These are phyloP conservation scores for Meda fulgida DNA, from an alignment of 2,797 vertebrate species.

Conservation along the genomic window DNA sequence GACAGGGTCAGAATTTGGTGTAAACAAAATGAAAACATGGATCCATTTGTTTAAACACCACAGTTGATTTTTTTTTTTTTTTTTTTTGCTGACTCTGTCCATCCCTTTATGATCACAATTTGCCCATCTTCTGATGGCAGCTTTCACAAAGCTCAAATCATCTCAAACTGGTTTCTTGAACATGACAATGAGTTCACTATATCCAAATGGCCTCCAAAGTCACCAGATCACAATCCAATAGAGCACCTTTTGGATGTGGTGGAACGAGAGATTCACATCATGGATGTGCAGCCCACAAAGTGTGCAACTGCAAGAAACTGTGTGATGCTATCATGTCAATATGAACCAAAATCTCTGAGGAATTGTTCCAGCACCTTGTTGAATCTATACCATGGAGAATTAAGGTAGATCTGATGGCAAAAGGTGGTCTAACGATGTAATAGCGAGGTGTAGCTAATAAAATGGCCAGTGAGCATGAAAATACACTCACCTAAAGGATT, in stretches of 20 bases:
- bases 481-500: too few species aligned
- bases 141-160: too few species aligned
- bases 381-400: background rate
- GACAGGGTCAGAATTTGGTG: constrained; percentile 50
- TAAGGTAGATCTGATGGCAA: background rate
- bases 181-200: too few species aligned
- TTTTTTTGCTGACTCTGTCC: too few species aligned
- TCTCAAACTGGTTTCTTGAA: too few species aligned
- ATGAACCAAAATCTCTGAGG: background rate
- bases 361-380: too few species aligned
- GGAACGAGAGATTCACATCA: background rate
- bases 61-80: too few species aligned
- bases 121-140: too few species aligned
- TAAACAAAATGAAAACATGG: constrained; percentile 28
- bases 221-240: background rate
- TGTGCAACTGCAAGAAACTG: background rate
- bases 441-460: too few species aligned
- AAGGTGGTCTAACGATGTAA: too few species aligned
- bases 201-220: background rate
- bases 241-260: background rate
- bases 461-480: too few species aligned
- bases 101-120: too few species aligned
- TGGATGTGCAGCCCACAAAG: background rate
- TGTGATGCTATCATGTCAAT: background rate
- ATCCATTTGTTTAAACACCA: constrained; percentile 24